Evolutionary conservation across 2,113 vertebrate genomes (phyloP), one percentile per base, ranked within the genome.

Genomic region (Epinephelus moara): DNA sequence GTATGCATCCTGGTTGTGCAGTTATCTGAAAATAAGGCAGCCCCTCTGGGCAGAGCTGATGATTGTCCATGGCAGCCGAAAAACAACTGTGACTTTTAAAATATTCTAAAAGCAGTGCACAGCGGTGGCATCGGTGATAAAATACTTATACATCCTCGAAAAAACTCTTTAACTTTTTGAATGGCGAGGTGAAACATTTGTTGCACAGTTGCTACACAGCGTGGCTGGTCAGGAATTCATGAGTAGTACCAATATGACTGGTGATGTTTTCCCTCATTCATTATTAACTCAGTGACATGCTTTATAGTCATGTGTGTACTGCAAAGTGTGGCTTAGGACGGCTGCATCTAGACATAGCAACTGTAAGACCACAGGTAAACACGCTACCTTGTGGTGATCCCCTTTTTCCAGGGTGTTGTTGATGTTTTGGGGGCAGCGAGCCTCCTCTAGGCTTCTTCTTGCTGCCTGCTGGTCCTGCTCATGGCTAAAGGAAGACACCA

Each of bases 401-500:
- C 81, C 78, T 62, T 83, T 85, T 70, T 23, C 68, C 37, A n/a
- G 17, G 6, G 33, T 19, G 21, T 56, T 79, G 63, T 18, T 70
- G 74, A 76, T 73, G 63, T 78, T 84, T 52, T 88, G 69, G 45
- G 96, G 96, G 62, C 90, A 95, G 77, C 93, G 88, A 84, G 94
- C 70, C 57, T 85, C 50, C 64, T 96, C 86, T 21, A 98, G 78
- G 3, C 91, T 83, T 84, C 86, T 94, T 88, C 95, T 76, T 27
- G 96, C 91, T 75, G 68, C 86, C 30, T 91, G 45, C 45, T 95
- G 89, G 55, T 95, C 91, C 61, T 87, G 37, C 71, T 91, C 87
- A 81, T 91, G 90, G 68, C 87, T 93, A 90, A 97, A 98, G 88
- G 90, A 95, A 87, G 86, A 76, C 72, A 98, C 95, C 74, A 96